Percentiles rank a stretch among this genome's conserved stretches.
Evolutionary conservation across 1,140 invertebrate genomes (phyloP).

Genomic region (Cyclargus thomasi): DNA sequence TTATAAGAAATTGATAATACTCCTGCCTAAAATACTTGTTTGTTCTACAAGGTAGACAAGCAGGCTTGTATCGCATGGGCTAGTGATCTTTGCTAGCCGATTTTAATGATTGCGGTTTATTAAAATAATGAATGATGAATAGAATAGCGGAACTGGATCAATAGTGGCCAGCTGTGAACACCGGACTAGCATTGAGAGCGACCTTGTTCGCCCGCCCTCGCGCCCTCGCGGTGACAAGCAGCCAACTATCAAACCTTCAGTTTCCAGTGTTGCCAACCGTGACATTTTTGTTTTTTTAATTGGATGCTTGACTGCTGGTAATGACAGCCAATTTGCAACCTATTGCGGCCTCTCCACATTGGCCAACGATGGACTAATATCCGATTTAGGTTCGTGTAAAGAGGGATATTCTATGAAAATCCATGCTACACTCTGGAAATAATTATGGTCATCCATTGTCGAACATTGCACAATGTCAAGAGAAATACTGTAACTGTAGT

Average conservation of each 20-base stretch:
- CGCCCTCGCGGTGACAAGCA: slow-evolving; percentile 16
- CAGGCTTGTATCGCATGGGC: neutral
- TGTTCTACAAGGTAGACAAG: neutral
- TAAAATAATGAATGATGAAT: neutral
- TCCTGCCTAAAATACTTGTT: neutral
- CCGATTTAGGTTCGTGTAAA: too few relatives aligned
- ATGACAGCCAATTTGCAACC: neutral
- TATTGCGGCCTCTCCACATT: too few relatives aligned
- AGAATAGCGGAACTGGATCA: slow-evolving; percentile 10
- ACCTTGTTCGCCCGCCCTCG: slow-evolving; percentile 52
- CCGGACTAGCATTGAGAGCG: slow-evolving; percentile 56
- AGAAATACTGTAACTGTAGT: too few relatives aligned
- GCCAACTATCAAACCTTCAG: slow-evolving; percentile 8
- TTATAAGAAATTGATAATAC: neutral
- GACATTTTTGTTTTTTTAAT: neutral
- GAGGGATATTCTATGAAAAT: too few relatives aligned
- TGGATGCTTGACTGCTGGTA: neutral
- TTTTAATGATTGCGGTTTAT: neutral
- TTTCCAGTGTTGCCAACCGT: neutral
- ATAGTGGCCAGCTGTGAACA: slow-evolving; percentile 19
- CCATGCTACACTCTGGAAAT: too few relatives aligned
- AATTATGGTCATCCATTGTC: too few relatives aligned
- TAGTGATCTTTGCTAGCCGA: neutral
- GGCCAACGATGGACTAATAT: too few relatives aligned
- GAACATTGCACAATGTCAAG: too few relatives aligned